Conservation (phyloP, 1,140 invertebrate genomes). For the Periplaneta americana region DNA sequence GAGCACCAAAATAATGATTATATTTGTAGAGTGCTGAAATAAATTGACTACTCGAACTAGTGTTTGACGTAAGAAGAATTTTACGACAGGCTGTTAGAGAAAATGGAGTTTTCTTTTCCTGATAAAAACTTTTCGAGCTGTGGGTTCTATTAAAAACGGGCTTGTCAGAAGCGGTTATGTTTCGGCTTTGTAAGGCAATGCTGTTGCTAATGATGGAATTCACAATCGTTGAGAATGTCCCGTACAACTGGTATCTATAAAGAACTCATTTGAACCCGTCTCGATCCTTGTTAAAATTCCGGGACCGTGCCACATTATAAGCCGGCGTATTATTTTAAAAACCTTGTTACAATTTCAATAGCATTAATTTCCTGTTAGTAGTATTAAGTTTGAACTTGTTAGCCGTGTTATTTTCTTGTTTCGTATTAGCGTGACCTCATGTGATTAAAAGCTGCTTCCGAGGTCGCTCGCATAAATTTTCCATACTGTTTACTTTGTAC, state of each 20-base stretch:
- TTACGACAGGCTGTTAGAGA: too few species aligned
- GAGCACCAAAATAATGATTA: too few species aligned
- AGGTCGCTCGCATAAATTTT: too few species aligned
- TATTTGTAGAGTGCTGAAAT: too few species aligned
- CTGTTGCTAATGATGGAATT: neutral
- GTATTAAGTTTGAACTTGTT: neutral
- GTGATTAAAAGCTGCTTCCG: neutral
- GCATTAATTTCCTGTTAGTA: neutral
- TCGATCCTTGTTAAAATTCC: neutral
- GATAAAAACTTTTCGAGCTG: too few species aligned
- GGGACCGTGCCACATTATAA: neutral
- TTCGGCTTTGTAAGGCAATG: neutral
- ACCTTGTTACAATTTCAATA: neutral
- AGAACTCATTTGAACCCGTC: neutral
- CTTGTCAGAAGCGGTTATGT: neutral
- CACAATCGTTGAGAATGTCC: neutral
- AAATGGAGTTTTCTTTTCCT: too few species aligned
- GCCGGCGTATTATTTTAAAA: neutral
- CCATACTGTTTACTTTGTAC: too few species aligned
- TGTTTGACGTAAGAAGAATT: too few species aligned
- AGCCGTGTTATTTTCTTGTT: neutral
- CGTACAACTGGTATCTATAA: neutral
- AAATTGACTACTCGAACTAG: too few species aligned
- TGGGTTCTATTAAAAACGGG: too few species aligned
- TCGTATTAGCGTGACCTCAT: neutral